A percentile compares a stretch with the other conserved stretches of the same genome.
These are phyloP conservation scores for Daboia siamensis DNA, from an alignment of 2,113 vertebrate genomes.

Conservation along the genomic window DNA sequence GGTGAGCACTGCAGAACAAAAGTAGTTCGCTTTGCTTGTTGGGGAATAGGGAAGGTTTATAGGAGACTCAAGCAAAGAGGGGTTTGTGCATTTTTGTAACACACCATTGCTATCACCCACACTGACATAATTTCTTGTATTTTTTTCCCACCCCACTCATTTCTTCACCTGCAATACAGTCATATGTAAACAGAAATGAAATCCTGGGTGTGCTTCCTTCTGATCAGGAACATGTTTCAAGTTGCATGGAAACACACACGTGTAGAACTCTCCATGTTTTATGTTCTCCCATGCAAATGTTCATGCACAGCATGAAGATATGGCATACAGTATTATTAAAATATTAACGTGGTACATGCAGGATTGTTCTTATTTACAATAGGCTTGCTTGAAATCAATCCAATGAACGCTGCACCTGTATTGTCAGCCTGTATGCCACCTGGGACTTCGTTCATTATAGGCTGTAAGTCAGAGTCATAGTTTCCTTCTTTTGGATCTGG, in stretches of 20 bases:
- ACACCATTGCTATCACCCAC: neutral
- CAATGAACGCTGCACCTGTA: neutral
- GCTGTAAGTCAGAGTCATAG: neutral
- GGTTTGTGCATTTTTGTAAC: neutral
- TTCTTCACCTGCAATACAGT: neutral
- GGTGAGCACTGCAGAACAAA: slow-evolving; percentile 52
- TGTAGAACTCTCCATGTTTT: neutral
- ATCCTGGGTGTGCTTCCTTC: neutral
- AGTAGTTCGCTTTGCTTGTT: neutral
- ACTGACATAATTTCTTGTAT: neutral
- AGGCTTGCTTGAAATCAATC: neutral
- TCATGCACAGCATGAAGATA: neutral
- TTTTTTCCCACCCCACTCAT: neutral
- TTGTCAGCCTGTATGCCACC: neutral
- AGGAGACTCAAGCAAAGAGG: neutral
- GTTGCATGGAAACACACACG: neutral
- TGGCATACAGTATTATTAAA: neutral
- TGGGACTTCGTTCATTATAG: neutral
- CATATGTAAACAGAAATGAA: neutral
- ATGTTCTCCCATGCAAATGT: neutral
- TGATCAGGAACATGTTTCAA: neutral
- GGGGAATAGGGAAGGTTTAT: neutral
- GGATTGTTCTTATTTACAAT: neutral
- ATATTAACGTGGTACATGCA: neutral
- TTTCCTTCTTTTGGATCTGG: neutral